Base-by-base conservation (phyloP, 1,140 invertebrate genomes). In the Caenorhabditis inopinata region DNA sequence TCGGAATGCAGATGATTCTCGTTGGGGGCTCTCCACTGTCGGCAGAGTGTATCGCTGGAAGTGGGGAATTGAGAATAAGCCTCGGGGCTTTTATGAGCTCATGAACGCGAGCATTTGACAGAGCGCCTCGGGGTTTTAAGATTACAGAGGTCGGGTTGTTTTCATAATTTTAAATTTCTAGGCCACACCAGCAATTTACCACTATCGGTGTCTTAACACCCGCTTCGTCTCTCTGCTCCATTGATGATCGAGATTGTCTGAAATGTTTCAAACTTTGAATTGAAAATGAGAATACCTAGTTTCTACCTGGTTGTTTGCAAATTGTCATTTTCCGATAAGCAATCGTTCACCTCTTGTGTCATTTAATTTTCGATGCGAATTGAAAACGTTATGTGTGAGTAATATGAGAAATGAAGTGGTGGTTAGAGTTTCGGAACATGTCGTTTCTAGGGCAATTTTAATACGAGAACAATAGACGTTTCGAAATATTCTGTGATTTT, bases 301-400 rank as follows among this genome's bases (percentile, higher is more conserved):
- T n/a, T 45, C 2, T 53, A 53, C 49, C 49, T 53, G 23, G 12
- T 53, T 11, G 12, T 32, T 68, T 38, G 58, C 58, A 68, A 68
- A 68, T 68, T 68, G 58, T 68, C 58, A 68, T 27, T 68, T 68
- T 68, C 38, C 58, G 25, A 68, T 42, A 68, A 32, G 58, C 58
- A 68, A 38, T 68, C n/a, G 58, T 68, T 68, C 58, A 68, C 58
- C 29, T 38, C 32, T 42, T 38, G 29, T 68, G 32, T 38, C 58
- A 68, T 68, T 68, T 68, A 32, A 32, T 14, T 42, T 42, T 42
- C n/a, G 27, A 58, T 21, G 58, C 29, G 58, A 68, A 42, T 42
- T 3, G 23, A 7, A 29, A 25, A 51, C 23, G 12, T 27, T 42
- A 7, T 42, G 46, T 9, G 5, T 29, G 27, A 58, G 27, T 58